Evolutionary conservation across 1,140 invertebrate genomes (phyloP).

Genomic region (Cyphomyrmex costatus): DNA sequence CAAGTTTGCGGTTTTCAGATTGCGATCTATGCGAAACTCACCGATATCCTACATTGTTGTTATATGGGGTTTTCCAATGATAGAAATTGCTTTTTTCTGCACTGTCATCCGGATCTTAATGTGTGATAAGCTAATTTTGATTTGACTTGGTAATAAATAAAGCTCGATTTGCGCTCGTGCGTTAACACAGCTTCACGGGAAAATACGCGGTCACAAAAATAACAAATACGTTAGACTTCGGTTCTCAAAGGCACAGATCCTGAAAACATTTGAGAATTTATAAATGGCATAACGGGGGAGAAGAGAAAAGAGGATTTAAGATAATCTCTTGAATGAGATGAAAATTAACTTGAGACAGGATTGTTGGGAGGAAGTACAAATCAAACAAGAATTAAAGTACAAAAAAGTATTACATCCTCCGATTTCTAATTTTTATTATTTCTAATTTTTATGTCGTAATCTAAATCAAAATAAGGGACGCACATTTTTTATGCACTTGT

Average conservation of each 20-base stretch:
- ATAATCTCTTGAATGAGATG: background rate
- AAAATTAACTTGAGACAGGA: background rate
- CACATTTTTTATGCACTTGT: no score
- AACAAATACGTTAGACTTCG: background rate
- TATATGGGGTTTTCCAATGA: conserved; percentile 5
- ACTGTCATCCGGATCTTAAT: conserved; percentile 25
- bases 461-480: no score
- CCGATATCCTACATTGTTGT: background rate
- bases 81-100: conserved; percentile 10
- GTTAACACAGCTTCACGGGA: conserved; percentile 3
- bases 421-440: no score
- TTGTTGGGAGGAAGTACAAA: background rate
- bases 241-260: background rate
- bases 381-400: background rate
- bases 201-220: background rate
- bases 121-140: conserved; percentile 26
- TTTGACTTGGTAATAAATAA: background rate
- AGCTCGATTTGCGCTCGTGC: background rate
- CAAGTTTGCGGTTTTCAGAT: conserved; percentile 23
- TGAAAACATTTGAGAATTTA: background rate
- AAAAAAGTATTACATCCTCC: no score
- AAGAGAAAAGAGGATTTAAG: background rate
- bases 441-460: no score
- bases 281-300: background rate
- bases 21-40: background rate